phyloP scores from a whole-genome alignment of 2,888 invertebrate species.

The Drosophila hamatofila region DNA sequence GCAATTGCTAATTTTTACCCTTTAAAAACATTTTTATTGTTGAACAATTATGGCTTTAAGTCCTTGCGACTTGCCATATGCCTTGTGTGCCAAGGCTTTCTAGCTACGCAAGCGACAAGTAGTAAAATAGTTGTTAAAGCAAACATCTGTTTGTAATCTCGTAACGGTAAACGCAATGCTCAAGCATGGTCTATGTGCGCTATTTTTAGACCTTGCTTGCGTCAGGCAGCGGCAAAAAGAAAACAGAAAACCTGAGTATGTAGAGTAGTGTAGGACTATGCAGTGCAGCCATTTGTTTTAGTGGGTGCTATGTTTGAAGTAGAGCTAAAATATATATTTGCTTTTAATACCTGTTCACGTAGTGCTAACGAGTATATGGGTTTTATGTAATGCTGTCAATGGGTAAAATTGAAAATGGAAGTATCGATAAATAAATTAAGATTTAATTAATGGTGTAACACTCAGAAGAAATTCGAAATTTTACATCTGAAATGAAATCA shows the following conservation, averaged over 20 bases:
- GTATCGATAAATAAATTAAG: background rate
- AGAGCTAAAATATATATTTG: constrained; percentile 2
- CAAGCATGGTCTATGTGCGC: constrained; percentile 1
- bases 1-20: background rate
- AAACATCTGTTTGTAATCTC: constrained; percentile 8
- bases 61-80: background rate
- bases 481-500: no score
- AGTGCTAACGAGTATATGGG: background rate
- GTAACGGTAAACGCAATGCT: constrained; percentile 6
- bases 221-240: background rate
- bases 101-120: background rate
- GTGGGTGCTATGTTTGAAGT: constrained; percentile 4
- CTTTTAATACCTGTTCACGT: background rate
- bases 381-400: background rate
- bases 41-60: background rate
- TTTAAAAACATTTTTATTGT: background rate
- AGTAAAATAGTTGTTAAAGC: constrained; percentile 4
- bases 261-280: constrained; percentile 2
- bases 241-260: background rate
- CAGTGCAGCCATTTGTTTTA: constrained; percentile 9
- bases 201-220: constrained; percentile 7
- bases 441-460: background rate
- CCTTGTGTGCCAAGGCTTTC: constrained; percentile 1
- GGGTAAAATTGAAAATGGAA: background rate
- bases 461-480: no score